Base-by-base conservation (phyloP, 2,888 invertebrate genomes). In the Mactromeris polynyma region DNA sequence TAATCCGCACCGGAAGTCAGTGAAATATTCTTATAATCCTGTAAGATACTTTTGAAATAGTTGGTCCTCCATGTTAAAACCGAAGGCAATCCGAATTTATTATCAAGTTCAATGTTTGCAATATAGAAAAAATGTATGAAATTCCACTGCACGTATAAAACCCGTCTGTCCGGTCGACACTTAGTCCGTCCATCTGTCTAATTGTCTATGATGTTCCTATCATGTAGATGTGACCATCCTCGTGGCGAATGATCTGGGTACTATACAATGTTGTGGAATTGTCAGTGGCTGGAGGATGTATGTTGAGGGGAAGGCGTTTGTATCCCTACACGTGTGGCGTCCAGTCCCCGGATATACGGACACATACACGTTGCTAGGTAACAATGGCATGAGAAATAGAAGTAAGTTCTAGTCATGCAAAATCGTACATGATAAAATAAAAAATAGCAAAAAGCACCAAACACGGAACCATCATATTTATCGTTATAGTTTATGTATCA, bases 201-300 rank as follows among this genome's bases (percentile, higher is more conserved):
- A 46, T 17, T 14, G 46, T 17, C 46, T 46, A 9, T 40, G 11
- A 51, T 11, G 11, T 51, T 19, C 1, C n/a, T 2, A 21, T 26
- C 21, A 79, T 87, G 9, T 46, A 89, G 89, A 87, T 58, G n/a
- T 58, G 7, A 89, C 87, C 0, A 85, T 85, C 6, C 54, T 89
- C 40, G 69, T 89, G 64, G 46, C 89, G 0, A 87, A 82, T 26
- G 33, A 36, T 7, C 64, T 87, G 21, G 83, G 84, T 38, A 85
- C 85, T 19, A 51, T 89, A 33, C 78, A 81, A 36, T 89, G 89
- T 82, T 89, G 89, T 69, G 89, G 89, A 19, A 40, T 81, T 19
- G 79, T 89, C 7, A 79, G 54, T n/a, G 69, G 38, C 2, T 89
- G 89, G 89, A 80, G 78, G 19, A 17, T 85, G 51, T 83, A 73